Evolutionary conservation across 2,888 invertebrate genomes (phyloP).

Genomic region (Drosophila picticornis): DNA sequence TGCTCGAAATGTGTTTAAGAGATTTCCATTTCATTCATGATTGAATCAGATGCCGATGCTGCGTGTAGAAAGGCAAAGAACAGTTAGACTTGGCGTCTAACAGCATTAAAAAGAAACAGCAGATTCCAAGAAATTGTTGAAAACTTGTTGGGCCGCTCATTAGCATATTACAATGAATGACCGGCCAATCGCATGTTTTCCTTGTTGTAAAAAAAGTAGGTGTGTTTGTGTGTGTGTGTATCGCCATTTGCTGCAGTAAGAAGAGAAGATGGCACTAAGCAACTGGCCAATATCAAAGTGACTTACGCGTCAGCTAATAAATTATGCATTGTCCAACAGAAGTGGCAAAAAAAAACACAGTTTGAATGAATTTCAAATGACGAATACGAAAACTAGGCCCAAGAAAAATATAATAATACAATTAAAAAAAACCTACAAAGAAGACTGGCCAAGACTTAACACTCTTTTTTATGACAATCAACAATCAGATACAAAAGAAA

Average conservation of each 20-base stretch:
- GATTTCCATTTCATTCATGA: constrained; percentile 73
- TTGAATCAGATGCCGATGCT: constrained; percentile 33
- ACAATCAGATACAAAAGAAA: constrained; percentile 20
- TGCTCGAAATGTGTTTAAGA: constrained; percentile 17
- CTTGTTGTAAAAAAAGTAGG: constrained; percentile 10
- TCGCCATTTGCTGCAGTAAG: constrained; percentile 9
- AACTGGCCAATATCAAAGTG: constrained; percentile 50
- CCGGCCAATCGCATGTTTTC: constrained; percentile 33
- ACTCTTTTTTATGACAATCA: constrained; percentile 6
- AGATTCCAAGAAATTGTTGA: constrained; percentile 47
- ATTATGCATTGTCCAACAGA: constrained; percentile 53
- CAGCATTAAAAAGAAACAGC: neutral
- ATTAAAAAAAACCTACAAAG: neutral
- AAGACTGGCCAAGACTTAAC: neutral
- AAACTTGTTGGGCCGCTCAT: constrained; percentile 57
- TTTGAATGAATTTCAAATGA: constrained; percentile 40
- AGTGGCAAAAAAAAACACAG: constrained; percentile 3
- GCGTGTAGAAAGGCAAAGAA: constrained; percentile 60
- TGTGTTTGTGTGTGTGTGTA: constrained; percentile 16
- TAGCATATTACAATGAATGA: constrained; percentile 68
- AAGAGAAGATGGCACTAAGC: constrained; percentile 24
- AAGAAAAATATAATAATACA: neutral
- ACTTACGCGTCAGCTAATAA: constrained; percentile 52
- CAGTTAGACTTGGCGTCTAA: constrained; percentile 56
- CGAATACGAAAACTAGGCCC: neutral